These are phyloP conservation scores for Drosophila glabriapex DNA, from an alignment of 2,888 invertebrate genomes.

Conservation along the genomic window DNA sequence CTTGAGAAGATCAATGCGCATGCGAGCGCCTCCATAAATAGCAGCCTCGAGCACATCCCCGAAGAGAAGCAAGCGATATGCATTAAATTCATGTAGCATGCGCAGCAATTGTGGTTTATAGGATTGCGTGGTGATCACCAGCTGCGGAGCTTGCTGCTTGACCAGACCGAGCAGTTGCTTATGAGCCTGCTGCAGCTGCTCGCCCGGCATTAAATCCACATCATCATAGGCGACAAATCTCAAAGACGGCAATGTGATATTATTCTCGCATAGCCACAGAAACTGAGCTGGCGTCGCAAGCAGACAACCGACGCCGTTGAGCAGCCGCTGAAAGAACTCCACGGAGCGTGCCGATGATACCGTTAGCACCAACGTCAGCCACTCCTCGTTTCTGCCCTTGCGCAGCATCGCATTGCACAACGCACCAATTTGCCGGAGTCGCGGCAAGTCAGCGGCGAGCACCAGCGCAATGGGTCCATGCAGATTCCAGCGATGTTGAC, in stretches of 20 bases:
- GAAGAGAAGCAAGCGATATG: conserved; percentile 48
- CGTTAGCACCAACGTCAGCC: conserved; percentile 27
- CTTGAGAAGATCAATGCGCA: conserved; percentile 35
- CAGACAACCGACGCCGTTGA: conserved; percentile 60
- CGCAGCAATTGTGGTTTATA: conserved; percentile 20
- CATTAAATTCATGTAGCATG: conserved; percentile 29
- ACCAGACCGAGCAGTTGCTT: conserved; percentile 8
- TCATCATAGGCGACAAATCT: conserved; percentile 59
- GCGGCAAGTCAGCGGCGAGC: conserved; percentile 39
- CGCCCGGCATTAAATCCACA: conserved; percentile 52
- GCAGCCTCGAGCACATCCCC: conserved; percentile 69
- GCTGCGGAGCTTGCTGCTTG: conserved; percentile 32
- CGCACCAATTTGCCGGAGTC: conserved; percentile 37
- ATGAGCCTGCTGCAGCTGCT: conserved; percentile 26
- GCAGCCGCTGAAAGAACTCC: conserved; percentile 42
- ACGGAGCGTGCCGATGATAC: conserved; percentile 39
- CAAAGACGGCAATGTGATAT: conserved; percentile 36
- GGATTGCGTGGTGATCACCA: conserved; percentile 49
- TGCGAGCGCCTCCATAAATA: conserved; percentile 50
- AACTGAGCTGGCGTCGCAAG: conserved; percentile 61
- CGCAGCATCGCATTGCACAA: conserved; percentile 45
- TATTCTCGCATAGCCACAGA: conserved; percentile 26
- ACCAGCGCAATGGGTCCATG: conserved; percentile 50
- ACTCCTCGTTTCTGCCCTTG: conserved; percentile 23
- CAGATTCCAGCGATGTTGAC: not conserved